These are phyloP conservation scores for Oncorhynchus nerka DNA, from an alignment of 2,113 vertebrate species.

Conservation along the genomic window DNA sequence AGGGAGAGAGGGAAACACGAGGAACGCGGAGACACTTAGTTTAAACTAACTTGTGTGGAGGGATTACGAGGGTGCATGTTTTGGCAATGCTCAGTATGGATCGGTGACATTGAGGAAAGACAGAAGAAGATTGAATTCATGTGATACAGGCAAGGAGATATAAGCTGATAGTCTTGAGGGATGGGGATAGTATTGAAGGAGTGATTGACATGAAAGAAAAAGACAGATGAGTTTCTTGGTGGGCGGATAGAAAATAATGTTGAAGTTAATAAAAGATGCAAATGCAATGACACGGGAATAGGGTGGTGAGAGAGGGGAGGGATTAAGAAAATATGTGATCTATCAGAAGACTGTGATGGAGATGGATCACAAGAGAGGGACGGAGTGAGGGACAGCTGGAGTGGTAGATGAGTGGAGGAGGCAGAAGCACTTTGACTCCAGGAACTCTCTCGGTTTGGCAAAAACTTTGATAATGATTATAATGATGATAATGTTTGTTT, in stretches of 20 bases:
- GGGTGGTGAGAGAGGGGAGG: constrained; percentile 17
- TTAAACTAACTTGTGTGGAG: background rate
- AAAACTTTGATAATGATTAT: constrained; percentile 17
- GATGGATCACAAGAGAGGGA: background rate
- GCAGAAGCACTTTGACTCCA: constrained; percentile 22
- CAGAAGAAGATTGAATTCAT: background rate
- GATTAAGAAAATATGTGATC: no score
- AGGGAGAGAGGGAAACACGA: background rate
- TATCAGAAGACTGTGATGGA: no score
- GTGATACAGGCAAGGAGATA: constrained; percentile 13
- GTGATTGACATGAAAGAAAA: no score
- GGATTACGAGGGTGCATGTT: background rate
- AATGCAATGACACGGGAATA: background rate
- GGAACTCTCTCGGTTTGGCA: constrained; percentile 23
- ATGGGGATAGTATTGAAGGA: no score
- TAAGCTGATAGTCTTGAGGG: no score
- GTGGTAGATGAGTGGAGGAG: constrained; percentile 41
- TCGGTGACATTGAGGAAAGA: constrained; percentile 48
- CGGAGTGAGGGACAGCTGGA: constrained; percentile 51
- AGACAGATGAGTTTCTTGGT: no score
- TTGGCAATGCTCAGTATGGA: background rate
- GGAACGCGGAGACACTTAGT: background rate
- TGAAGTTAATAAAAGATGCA: no score
- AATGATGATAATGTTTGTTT: background rate
- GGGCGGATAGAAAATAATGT: no score